phyloP scores from a whole-genome alignment of 2,888 invertebrate species.

The Cecidostiba fungosa region DNA sequence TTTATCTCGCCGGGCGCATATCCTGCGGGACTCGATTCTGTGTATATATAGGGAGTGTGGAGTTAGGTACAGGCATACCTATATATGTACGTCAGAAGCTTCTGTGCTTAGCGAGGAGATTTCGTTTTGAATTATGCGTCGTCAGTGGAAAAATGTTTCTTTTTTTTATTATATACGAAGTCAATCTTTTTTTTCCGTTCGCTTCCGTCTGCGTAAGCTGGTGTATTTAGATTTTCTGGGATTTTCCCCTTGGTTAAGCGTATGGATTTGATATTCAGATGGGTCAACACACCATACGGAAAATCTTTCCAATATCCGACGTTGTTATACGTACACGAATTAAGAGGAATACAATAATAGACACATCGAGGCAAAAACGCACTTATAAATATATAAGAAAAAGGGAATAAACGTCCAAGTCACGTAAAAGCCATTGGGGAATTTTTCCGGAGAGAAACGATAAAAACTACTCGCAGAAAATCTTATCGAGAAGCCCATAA shows the following conservation, averaged over 20 bases:
- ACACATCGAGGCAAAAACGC: background rate
- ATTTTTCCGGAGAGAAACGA: conserved; percentile 7
- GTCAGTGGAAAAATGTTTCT: conserved; percentile 6
- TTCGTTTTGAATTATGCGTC: conserved; percentile 33
- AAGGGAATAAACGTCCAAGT: background rate
- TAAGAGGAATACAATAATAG: too few species aligned
- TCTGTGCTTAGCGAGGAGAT: conserved; percentile 13
- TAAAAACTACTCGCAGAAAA: conserved; percentile 13
- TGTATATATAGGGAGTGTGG: background rate
- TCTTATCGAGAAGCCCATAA: conserved; percentile 12
- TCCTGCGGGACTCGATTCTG: conserved; percentile 19
- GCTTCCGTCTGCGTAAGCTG: background rate
- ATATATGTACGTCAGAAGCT: conserved; percentile 26
- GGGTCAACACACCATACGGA: too few species aligned
- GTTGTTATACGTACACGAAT: too few species aligned
- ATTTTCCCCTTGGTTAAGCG: background rate
- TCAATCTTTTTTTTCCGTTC: conserved; percentile 18
- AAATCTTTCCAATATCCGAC: too few species aligned
- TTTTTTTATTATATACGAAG: conserved; percentile 36
- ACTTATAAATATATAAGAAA: background rate
- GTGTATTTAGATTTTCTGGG: background rate
- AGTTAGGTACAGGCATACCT: background rate
- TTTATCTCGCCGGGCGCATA: conserved; percentile 43
- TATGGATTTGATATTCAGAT: background rate
- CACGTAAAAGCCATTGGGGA: background rate